A percentile compares a stretch with the other conserved stretches of the same genome.
These are phyloP conservation scores for Acrobasis repandana DNA, from an alignment of 2,888 invertebrate species.

Conservation along the genomic window DNA sequence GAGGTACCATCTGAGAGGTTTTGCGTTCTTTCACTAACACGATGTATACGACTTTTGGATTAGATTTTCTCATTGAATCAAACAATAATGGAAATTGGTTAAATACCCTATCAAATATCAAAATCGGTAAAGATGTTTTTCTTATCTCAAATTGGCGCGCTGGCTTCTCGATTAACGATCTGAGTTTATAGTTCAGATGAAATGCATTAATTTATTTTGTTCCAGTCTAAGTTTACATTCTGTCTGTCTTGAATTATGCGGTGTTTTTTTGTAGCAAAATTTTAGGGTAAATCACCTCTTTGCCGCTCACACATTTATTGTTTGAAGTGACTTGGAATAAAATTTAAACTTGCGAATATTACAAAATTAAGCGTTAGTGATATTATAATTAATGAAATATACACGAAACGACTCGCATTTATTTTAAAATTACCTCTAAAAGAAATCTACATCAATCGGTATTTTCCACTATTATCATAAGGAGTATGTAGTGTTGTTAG, in stretches of 20 bases:
- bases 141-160: conserved; percentile 58
- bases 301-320: not conserved
- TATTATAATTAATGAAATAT: too few relatives aligned
- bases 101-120: conserved; percentile 28
- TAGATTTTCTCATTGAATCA: not conserved
- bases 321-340: not conserved
- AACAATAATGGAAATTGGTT: not conserved
- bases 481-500: too few relatives aligned
- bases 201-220: conserved; percentile 22
- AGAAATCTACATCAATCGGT: too few relatives aligned
- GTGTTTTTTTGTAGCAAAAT: not conserved
- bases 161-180: conserved; percentile 57
- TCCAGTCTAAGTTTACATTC: conserved; percentile 12
- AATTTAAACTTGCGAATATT: too few relatives aligned
- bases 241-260: conserved; percentile 8
- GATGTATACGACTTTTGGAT: not conserved
- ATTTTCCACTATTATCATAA: too few relatives aligned
- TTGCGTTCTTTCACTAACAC: too few relatives aligned
- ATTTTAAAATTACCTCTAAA: too few relatives aligned
- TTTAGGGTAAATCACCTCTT: conserved; percentile 18
- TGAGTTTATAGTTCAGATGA: conserved; percentile 38
- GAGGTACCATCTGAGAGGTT: too few relatives aligned
- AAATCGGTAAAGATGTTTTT: conserved; percentile 30
- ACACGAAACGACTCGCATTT: too few relatives aligned
- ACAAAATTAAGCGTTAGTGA: too few relatives aligned